Evolutionary conservation across 1,140 invertebrate species (phyloP).

Genomic region (Scaptomyza hsui): DNA sequence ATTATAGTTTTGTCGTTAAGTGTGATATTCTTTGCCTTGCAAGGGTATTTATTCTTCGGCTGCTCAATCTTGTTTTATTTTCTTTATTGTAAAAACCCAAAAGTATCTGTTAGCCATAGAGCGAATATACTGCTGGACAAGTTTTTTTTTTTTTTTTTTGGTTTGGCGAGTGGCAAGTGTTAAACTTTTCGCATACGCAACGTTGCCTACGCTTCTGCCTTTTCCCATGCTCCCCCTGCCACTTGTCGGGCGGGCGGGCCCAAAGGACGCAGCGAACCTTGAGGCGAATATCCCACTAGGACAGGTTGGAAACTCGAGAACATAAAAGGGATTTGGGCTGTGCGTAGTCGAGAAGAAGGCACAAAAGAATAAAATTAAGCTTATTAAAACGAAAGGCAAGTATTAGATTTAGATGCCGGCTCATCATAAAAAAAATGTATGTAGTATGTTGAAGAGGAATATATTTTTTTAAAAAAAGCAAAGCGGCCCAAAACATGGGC

Average conservation of each 20-base stretch:
- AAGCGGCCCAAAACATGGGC: constrained; percentile 7
- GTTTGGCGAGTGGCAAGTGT: constrained; percentile 55
- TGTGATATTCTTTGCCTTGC: too few species aligned
- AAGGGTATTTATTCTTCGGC: neutral
- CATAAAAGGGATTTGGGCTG: constrained; percentile 58
- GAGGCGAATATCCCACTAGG: constrained; percentile 36
- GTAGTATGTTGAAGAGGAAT: constrained; percentile 1
- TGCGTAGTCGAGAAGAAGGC: constrained; percentile 16
- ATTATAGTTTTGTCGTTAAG: neutral
- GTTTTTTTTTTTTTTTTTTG: too few species aligned
- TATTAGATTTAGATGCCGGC: constrained; percentile 35
- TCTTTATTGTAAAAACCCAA: neutral
- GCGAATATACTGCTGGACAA: constrained; percentile 3
- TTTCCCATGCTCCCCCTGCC: neutral
- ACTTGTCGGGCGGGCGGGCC: too few species aligned
- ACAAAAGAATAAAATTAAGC: constrained; percentile 56
- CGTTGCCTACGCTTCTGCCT: constrained; percentile 20
- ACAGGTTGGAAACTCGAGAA: constrained; percentile 67
- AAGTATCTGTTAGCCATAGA: constrained; percentile 19
- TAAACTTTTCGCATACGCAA: constrained; percentile 60
- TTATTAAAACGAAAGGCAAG: constrained; percentile 48
- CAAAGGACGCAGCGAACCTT: constrained; percentile 33
- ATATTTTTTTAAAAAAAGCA: constrained; percentile 21
- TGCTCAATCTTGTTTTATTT: neutral
- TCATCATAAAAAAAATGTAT: constrained; percentile 7